Base-by-base conservation (phyloP, 2,113 vertebrate genomes). In the Sinocyclocheilus rhinocerous region DNA sequence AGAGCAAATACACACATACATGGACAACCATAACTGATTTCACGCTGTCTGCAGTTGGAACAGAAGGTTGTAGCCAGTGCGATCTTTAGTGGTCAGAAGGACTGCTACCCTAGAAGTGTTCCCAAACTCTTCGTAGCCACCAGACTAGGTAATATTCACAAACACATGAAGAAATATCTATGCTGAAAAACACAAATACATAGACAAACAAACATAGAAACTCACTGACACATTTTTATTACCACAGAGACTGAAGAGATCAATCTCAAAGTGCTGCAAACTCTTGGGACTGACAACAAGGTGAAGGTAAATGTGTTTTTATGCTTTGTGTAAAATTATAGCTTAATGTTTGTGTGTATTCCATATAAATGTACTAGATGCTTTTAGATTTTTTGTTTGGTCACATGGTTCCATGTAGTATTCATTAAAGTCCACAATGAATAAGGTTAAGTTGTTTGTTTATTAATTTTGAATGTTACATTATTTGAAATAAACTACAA, bases 21-120 rank as follows among this genome's bases (percentile, higher is more conserved):
- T n/a, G 15, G 57, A 39, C 69, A 33, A 10, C 45, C 15, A 48
- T 20, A 22, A 18, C 33, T 72, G 0, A n/a, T 42, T 84, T 65
- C 73, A 26, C 70, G 16, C 33, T 90, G 81, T 88, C 61, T 88
- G 50, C 91, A 99, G 98, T 89, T 99, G 93, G 96, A 97, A 91
- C 98, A 98, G 86, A 99, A 99, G 91, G 96, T 97, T 8, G 94
- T 97, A 29, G 98, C 98, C 88, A 99, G 98, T 91, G 96, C 97
- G 88, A 94, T 99, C 90, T 99, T 99, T 93, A 98, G 96, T 89
- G 96, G 95, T 81, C 97, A 98, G 91, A 99, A 99, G 88, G 97
- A 98, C 90, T 97, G 95, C 92, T 99, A 99, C 86, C 96, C 97
- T 48, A 96, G 95, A 91, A 99, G 97, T 5, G 97, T 99, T 77